Evolutionary conservation across 2,888 invertebrate species (phyloP), one percentile per base, ranked within the genome.

Genomic region (Meteorus cinctellus): DNA sequence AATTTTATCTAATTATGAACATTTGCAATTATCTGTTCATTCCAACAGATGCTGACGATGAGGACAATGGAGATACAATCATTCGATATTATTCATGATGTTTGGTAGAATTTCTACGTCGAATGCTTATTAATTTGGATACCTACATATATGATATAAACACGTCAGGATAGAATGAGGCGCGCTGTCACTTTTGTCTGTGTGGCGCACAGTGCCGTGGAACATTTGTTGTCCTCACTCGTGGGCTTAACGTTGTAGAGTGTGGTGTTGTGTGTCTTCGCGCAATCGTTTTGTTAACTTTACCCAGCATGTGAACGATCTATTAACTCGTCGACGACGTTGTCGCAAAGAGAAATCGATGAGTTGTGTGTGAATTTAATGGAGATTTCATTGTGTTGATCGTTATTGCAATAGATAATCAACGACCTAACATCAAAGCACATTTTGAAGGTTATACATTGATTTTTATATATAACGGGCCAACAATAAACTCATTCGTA

Each of bases 361-460:
- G 4, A 29, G n/a, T 16, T 31, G 4, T 63, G 41, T 60, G 19
- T 16, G 19, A 41, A 41, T 41, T 12, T 27, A 34, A 48, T 63
- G 31, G 51, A 31, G 24, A 14, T 65, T 72, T 63, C 34, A 72
- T 12, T 65, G 19, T 51, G 55, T 14, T 65, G 41, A 27, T 29
- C 5, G n/a, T 14, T 51, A 48, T 65, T 55, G 6, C 6, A 51
- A 24, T 65, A 55, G 65, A 51, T 16, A 55, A 12, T 65, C 14
- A 31, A 65, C 29, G 12, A 65, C 8, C 19, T 51, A n/a, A 0
- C 19, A 55, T n/a, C 31, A 24, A 16, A 10, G 5, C n/a, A 14
- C 14, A 55, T 60, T 41, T 72, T 65, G 31, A 48, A 72, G 72
- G 72, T 72, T 72, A 72, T 65, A 34, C 65, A 72, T 72, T 65